phyloP scores from a whole-genome alignment of 2,888 invertebrate species.

The Augiades crinisus region DNA sequence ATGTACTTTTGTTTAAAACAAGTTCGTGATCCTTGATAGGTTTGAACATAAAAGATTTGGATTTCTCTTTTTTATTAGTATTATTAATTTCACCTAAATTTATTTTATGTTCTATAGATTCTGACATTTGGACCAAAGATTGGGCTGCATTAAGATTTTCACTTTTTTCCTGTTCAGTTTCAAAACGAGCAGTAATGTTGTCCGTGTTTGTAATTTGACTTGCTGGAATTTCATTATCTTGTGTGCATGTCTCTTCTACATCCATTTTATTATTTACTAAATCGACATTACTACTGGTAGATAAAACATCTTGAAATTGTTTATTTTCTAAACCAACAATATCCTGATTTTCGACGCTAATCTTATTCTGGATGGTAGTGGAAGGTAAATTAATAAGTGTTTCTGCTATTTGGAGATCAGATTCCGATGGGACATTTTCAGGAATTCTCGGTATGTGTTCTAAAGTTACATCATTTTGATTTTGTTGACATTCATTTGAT shows the following conservation, averaged over 20 bases:
- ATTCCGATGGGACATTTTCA: constrained; percentile 63
- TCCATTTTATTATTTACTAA: constrained; percentile 3
- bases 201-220: constrained; percentile 40
- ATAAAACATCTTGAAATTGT: constrained; percentile 1
- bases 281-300: background rate
- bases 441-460: constrained; percentile 16
- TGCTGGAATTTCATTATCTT: constrained; percentile 6
- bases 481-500: constrained; percentile 1
- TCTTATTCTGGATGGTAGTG: constrained; percentile 59
- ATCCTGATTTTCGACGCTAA: background rate
- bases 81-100: constrained; percentile 47
- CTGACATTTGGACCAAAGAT: constrained; percentile 76
- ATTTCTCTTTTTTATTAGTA: constrained; percentile 14
- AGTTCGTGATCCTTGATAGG: constrained; percentile 23
- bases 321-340: background rate
- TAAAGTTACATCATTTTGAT: background rate
- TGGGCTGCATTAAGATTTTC: constrained; percentile 76
- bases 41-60: background rate
- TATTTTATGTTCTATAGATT: constrained; percentile 64
- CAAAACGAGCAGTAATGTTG: constrained; percentile 52
- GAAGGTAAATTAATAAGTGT: constrained; percentile 71
- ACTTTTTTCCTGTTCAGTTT: constrained; percentile 71
- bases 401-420: constrained; percentile 75
- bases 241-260: background rate
- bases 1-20: constrained; percentile 24